Conservation (phyloP, 2,113 vertebrate genomes). For the Mormyrus iriodes region DNA sequence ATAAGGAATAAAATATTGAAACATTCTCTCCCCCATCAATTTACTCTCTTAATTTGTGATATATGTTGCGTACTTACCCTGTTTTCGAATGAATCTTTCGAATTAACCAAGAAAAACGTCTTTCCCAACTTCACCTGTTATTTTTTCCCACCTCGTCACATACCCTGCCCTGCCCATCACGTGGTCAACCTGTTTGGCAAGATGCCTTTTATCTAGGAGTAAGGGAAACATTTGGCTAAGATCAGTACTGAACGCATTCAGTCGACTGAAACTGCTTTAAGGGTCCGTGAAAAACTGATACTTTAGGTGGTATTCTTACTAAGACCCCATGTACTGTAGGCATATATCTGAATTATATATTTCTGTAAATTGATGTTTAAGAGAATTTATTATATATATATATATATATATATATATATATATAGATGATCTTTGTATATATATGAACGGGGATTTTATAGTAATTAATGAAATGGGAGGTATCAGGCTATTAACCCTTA, state of each 20-base stretch:
- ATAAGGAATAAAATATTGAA: background rate
- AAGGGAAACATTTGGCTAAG: background rate
- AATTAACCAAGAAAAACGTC: background rate
- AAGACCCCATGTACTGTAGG: background rate
- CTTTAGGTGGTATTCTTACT: background rate
- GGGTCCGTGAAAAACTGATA: background rate
- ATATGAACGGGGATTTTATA: background rate
- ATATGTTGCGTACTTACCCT: background rate
- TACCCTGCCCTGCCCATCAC: conserved; percentile 6
- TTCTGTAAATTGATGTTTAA: background rate
- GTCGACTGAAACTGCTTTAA: background rate
- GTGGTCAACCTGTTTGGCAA: conserved; percentile 47
- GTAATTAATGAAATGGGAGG: background rate
- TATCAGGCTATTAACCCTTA: too few relatives aligned
- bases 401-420: too few relatives aligned
- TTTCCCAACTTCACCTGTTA: conserved; percentile 11
- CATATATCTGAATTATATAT: background rate
- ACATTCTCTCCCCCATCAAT: background rate
- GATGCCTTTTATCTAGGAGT: conserved; percentile 34
- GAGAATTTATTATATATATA: background rate
- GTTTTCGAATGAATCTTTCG: background rate
- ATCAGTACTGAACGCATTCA: background rate
- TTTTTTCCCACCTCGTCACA: background rate
- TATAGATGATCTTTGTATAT: too few relatives aligned
- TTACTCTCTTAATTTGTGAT: background rate